Evolutionary conservation across 1,140 invertebrate genomes (phyloP), one percentile per base, ranked within the genome.

Genomic region (Pomacea maculata): DNA sequence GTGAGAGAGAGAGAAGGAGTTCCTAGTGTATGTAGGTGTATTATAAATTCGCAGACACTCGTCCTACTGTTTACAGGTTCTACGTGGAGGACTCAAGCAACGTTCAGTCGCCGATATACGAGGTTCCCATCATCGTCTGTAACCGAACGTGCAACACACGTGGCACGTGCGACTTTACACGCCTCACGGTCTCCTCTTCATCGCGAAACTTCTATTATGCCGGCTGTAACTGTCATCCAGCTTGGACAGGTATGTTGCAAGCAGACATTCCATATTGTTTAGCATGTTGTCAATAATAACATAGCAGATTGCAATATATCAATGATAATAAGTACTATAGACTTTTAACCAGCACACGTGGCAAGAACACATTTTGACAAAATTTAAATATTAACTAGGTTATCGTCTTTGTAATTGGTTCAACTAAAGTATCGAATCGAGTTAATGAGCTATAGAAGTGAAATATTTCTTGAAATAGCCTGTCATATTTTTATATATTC

Each of bases 81-180:
- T 54, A 25, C 57, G 74, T 63, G 7, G 21, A 10, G 21, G 74
- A 76, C 29, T 76, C 55, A 2, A 54, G 29, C 17, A 34, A 61
- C 55, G 54, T 61, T 1, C 52, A 76, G 55, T 76, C 74, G 8
- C n/a, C 45, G 2, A 10, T 7, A 21, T 63, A 29, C 21, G 74
- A 76, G 8, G 54, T 76, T 34, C 15, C 25, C 21, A 29, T 76
- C 25, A 54, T 54, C 45, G 34, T 76, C 25, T 76, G 74, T 29
- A 29, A 61, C 57, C 11, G 25, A 17, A 21, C 17, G 25, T 76
- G 74, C 55, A 76, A 5, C 55, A 21, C 11, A 1, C 7, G 63
- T 11, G 74, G 74, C 29, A 61, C 25, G 9, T 76, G 74, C 57
- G 74, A 76, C 57, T 25, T 57, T 55, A 25, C 74, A 25, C n/a